Base-by-base conservation (phyloP, 2,888 invertebrate genomes). In the Diplolepis rosae region DNA sequence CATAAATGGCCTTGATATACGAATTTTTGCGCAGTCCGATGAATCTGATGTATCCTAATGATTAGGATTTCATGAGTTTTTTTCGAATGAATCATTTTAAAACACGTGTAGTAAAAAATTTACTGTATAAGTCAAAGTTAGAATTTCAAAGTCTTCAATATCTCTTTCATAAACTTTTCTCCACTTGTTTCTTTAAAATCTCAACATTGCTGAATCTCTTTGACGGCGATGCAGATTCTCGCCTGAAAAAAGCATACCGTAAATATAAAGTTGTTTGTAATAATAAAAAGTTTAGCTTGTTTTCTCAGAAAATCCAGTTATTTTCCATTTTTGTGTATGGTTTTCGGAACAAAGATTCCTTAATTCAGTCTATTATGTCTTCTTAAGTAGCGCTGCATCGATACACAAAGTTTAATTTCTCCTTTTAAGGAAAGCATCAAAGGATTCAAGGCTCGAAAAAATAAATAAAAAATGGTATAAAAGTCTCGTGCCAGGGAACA, bases 401-500 rank as follows among this genome's bases (percentile, higher is more conserved):
- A 39, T 61, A 39, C 24, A 7, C 2, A n/a, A 39, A 61, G 24
- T 35, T 61, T 6, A 5, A 61, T 61, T 61, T 61, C 30, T 54
- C 54, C 13, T 35, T 56, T 5, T 22, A 13, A 22, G 39, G 18
- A 35, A 56, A 39, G 56, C 35, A 61, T 61, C 61, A 61, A 61
- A 61, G 61, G 39, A 61, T 24, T 61, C 24, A 6, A 56, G 6
- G 13, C 22, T 35, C 32, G 24, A 24, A 61, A 61, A 39, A 22
- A 52, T n/a, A 52, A 4, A 27, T 1, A 28, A 52, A 52, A 61
- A 61, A 61, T 61, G n/a, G 39, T 18, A 61, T 39, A 39, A 61
- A 61, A 61, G 56, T 6, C 56, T 39, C 61, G 61, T 24, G 24
- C 24, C 61, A 61, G 56, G 56, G 35, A 39, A 35, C 61, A 61